Percentiles rank a stretch among this genome's conserved stretches.
Evolutionary conservation across 1,140 invertebrate species (phyloP).

Genomic region (Bombus haemorrhoidalis): DNA sequence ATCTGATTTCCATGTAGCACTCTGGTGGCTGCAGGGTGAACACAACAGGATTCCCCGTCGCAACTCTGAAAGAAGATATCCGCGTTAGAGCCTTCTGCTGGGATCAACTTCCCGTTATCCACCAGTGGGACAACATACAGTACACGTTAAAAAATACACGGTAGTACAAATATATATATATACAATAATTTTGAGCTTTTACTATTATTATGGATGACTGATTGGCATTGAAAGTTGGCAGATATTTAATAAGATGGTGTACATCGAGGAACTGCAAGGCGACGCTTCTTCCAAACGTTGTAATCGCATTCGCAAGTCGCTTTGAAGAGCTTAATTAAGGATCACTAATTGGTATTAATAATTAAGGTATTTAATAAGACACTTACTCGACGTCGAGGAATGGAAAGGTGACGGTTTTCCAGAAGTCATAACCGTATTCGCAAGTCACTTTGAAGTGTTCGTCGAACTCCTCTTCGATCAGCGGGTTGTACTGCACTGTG

Average conservation of each 20-base stretch:
- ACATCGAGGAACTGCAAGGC: no score
- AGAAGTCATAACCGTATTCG: conserved; percentile 97
- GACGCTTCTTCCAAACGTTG: no score
- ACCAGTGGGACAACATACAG: neutral
- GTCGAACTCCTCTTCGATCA: conserved; percentile 97
- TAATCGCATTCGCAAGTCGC: no score
- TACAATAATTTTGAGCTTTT: no score
- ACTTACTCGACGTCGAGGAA: conserved; percentile 97
- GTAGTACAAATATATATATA: no score
- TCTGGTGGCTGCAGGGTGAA: conserved; percentile 96
- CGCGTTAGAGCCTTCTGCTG: conserved; percentile 40
- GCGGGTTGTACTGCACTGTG: conserved; percentile 95
- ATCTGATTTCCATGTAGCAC: conserved; percentile 97
- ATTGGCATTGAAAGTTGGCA: no score
- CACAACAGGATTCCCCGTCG: conserved; percentile 96
- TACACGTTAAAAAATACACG: no score
- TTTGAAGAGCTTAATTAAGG: neutral
- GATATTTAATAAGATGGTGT: no score
- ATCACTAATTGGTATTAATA: neutral
- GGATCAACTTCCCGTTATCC: conserved; percentile 55
- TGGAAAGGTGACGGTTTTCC: conserved; percentile 97
- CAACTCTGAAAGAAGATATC: conserved; percentile 86
- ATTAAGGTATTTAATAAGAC: neutral
- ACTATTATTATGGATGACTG: no score
- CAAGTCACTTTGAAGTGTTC: conserved; percentile 98